A percentile compares a stretch with the other conserved stretches of the same genome.
These are phyloP conservation scores for Ammodytes marinus DNA, from an alignment of 2,113 vertebrate genomes.

Conservation along the genomic window DNA sequence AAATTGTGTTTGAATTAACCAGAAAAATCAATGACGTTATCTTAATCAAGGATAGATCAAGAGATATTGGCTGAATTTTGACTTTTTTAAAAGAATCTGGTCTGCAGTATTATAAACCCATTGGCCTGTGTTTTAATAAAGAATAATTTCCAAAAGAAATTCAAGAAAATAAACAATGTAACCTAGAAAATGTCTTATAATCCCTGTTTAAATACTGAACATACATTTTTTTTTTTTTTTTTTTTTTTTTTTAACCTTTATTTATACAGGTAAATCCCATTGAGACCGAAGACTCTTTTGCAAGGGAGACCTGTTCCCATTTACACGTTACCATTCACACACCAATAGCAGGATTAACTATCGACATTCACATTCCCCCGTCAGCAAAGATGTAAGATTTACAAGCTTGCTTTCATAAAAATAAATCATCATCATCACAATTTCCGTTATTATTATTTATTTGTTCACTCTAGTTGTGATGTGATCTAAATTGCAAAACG, in stretches of 20 bases:
- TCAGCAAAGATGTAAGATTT: too few species aligned
- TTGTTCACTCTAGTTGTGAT: neutral
- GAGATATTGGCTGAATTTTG: neutral
- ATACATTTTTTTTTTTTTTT: too few species aligned
- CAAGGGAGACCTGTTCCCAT: too few species aligned
- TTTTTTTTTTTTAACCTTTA: too few species aligned
- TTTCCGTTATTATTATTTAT: neutral
- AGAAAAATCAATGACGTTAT: neutral
- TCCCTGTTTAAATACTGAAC: neutral
- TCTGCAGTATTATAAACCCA: neutral
- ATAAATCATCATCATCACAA: too few species aligned
- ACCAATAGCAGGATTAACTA: too few species aligned
- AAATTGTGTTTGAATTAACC: neutral
- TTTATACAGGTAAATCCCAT: too few species aligned
- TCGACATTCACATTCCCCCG: too few species aligned
- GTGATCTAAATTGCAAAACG: neutral
- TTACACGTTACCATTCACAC: too few species aligned
- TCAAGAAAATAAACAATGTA: neutral
- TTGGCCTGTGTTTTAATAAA: neutral
- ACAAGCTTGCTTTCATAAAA: too few species aligned
- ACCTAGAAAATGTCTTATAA: neutral
- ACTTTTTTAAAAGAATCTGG: neutral
- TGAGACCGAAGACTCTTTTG: too few species aligned
- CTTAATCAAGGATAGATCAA: neutral
- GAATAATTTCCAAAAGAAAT: neutral